A percentile compares a stretch with the other conserved stretches of the same genome.
Conservation (phyloP, 2,888 invertebrate species). For the Rhyacophila evoluta region DNA sequence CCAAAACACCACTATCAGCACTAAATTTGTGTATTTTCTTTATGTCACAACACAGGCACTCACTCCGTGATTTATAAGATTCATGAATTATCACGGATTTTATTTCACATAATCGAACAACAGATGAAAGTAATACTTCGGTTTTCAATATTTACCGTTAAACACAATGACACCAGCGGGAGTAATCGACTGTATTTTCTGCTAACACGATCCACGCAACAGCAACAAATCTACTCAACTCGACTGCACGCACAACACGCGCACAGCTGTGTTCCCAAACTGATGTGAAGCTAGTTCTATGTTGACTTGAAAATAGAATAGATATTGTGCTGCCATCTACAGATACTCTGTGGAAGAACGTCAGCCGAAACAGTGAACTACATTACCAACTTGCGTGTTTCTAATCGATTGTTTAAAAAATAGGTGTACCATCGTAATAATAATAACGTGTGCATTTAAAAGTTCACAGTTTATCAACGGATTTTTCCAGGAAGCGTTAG, state of each 20-base stretch:
- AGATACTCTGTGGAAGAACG: too few species aligned
- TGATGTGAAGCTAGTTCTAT: background rate
- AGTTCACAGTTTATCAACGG: too few species aligned
- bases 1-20: constrained; percentile 36
- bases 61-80: background rate
- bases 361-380: too few species aligned
- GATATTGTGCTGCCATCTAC: background rate
- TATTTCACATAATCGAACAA: background rate
- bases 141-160: constrained; percentile 41
- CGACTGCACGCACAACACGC: constrained; percentile 21
- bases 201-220: background rate
- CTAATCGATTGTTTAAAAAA: too few species aligned
- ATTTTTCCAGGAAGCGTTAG: too few species aligned
- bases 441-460: too few species aligned
- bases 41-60: constrained; percentile 23
- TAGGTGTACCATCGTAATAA: too few species aligned
- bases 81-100: background rate
- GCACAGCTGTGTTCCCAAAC: constrained; percentile 38
- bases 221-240: constrained; percentile 31
- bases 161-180: constrained; percentile 37
- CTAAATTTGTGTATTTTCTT: constrained; percentile 1
- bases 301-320: background rate
- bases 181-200: background rate
- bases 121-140: background rate
- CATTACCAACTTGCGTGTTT: too few species aligned